Evolutionary conservation across 2,113 vertebrate genomes (phyloP).

Genomic region (Vidua macroura): DNA sequence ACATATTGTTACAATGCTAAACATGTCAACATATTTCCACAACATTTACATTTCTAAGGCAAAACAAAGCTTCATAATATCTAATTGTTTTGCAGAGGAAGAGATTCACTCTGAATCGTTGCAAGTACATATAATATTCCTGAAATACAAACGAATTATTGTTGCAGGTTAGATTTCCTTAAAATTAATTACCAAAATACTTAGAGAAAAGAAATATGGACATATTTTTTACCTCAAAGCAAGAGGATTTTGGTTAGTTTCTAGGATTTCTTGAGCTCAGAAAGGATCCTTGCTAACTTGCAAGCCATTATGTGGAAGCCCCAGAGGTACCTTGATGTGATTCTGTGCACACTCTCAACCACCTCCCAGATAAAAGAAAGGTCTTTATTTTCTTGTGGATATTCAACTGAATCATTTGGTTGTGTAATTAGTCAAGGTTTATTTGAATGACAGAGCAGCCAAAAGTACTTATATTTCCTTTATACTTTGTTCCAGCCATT

Average conservation of each 20-base stretch:
- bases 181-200: not conserved
- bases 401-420: not conserved
- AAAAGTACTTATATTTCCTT: not conserved
- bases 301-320: not conserved
- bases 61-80: not conserved
- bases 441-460: not conserved
- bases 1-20: not conserved
- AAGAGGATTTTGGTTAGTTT: not conserved
- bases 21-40: not conserved
- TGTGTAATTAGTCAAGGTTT: not conserved
- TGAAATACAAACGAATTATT: not conserved
- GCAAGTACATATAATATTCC: not conserved
- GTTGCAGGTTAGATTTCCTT: not conserved
- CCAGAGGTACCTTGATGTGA: not conserved
- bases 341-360: not conserved
- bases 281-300: not conserved
- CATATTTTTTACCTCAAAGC: not conserved
- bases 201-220: not conserved
- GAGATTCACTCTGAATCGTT: not conserved
- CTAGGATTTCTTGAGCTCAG: not conserved
- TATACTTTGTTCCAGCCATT: not conserved
- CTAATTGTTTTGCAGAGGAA: not conserved
- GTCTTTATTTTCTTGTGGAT: not conserved
- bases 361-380: not conserved
- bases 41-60: not conserved